Conservation (phyloP, 37 sponge, comb jelly and placozoan genomes). For the Cliona cf. orientalis region DNA sequence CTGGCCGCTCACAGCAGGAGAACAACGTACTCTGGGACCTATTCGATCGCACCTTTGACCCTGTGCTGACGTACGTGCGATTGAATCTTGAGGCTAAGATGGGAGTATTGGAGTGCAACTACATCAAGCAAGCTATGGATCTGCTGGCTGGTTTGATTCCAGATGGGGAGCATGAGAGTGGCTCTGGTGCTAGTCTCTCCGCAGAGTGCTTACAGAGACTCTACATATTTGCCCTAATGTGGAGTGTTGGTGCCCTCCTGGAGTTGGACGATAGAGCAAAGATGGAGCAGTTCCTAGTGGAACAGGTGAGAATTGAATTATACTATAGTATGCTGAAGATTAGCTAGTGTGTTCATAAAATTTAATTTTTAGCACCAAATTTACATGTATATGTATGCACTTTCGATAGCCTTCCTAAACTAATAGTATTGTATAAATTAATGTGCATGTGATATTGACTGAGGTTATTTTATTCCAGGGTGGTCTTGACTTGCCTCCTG, state of each 20-base stretch:
- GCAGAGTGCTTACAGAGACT: slow-evolving; percentile 79
- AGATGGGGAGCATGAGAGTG: slow-evolving; percentile 34
- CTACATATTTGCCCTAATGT: slow-evolving; percentile 96
- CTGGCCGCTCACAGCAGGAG: slow-evolving; percentile 62
- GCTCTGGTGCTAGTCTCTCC: slow-evolving; percentile 8
- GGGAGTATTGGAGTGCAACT: slow-evolving; percentile 94
- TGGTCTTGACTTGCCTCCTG: slow-evolving; percentile 80
- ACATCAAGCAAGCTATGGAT: slow-evolving; percentile 90
- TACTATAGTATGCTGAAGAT: no score
- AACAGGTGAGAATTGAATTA: slow-evolving; percentile 38
- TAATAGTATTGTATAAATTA: background rate
- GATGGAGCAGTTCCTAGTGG: slow-evolving; percentile 80
- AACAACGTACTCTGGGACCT: slow-evolving; percentile 55
- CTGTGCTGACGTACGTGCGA: slow-evolving; percentile 68
- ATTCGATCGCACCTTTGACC: slow-evolving; percentile 84
- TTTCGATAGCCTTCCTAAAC: no score
- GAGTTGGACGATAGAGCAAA: slow-evolving; percentile 93
- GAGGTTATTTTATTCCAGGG: no score
- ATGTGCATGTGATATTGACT: background rate
- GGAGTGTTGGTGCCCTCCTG: slow-evolving; percentile 96
- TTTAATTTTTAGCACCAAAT: no score
- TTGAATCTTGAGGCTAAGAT: slow-evolving; percentile 86
- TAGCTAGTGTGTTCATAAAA: no score
- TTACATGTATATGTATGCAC: no score
- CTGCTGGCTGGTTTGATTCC: slow-evolving; percentile 88